These are phyloP conservation scores for Nomada lathburiana DNA, from an alignment of 2,888 invertebrate genomes.

Conservation along the genomic window DNA sequence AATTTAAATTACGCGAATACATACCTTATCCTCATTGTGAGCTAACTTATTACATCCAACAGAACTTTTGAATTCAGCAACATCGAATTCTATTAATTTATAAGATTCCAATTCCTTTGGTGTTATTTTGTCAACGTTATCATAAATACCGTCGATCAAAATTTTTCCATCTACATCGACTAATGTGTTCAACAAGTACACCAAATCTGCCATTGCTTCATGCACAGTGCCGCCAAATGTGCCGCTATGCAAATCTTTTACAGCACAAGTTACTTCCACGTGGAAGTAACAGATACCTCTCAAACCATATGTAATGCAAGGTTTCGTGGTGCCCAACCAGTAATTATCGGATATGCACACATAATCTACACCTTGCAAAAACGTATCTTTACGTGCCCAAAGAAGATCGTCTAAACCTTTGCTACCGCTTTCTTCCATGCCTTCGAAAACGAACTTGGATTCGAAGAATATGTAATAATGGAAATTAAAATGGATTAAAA, in stretches of 20 bases:
- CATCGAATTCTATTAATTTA: slow-evolving; percentile 93
- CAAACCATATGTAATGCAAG: slow-evolving; percentile 98
- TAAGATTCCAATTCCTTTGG: slow-evolving; percentile 91
- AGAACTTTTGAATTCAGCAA: slow-evolving; percentile 90
- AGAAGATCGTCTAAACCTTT: slow-evolving; percentile 97
- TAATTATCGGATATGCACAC: slow-evolving; percentile 99
- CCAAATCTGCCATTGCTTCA: slow-evolving; percentile 96
- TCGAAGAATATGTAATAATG: slow-evolving; percentile 29
- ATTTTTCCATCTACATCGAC: slow-evolving; percentile 95
- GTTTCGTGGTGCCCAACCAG: slow-evolving; percentile 98
- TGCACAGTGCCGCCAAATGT: slow-evolving; percentile 97
- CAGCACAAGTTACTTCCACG: slow-evolving; percentile 94
- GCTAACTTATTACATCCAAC: slow-evolving; percentile 90
- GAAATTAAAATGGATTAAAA: not conserved
- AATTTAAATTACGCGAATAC: slow-evolving; percentile 11
- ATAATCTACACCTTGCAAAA: slow-evolving; percentile 94
- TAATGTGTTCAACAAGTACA: slow-evolving; percentile 93
- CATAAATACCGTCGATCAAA: slow-evolving; percentile 92
- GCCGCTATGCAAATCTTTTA: slow-evolving; percentile 98
- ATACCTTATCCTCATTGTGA: slow-evolving; percentile 91
- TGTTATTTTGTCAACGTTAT: slow-evolving; percentile 92
- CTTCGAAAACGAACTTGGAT: slow-evolving; percentile 95
- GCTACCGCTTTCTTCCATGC: slow-evolving; percentile 99
- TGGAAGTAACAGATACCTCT: slow-evolving; percentile 97
- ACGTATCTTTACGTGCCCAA: slow-evolving; percentile 89